Evolutionary conservation across 2,113 vertebrate genomes (phyloP).

Genomic region (Chionis minor): DNA sequence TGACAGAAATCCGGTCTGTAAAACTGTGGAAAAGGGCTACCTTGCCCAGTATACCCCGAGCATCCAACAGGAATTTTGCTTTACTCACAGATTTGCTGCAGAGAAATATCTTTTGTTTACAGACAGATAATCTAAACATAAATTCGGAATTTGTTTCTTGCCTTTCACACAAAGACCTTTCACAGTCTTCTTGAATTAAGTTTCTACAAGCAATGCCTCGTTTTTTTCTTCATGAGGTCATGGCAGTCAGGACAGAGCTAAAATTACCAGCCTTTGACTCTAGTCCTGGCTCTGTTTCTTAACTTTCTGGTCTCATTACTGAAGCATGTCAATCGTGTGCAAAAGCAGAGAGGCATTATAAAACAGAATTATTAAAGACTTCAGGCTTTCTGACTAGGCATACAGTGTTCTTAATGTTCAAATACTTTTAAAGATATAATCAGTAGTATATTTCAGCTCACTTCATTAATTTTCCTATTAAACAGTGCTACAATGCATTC

Average conservation of each 20-base stretch:
- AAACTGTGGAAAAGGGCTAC: background rate
- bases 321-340: background rate
- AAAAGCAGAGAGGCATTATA: background rate
- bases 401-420: background rate
- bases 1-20: background rate
- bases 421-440: background rate
- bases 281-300: background rate
- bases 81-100: background rate
- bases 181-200: background rate
- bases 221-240: background rate
- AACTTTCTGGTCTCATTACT: background rate
- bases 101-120: background rate
- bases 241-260: background rate
- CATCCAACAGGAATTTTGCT: background rate
- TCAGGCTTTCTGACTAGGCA: background rate
- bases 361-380: background rate
- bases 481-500: background rate
- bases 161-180: background rate
- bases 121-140: background rate
- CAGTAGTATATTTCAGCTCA: background rate
- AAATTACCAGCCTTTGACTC: background rate
- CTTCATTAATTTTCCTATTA: background rate
- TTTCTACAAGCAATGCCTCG: background rate
- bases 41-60: background rate
- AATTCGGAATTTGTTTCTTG: rapidly evolving